These are phyloP conservation scores for Elymnias hypermnestra DNA, from an alignment of 1,140 invertebrate species.

Conservation along the genomic window DNA sequence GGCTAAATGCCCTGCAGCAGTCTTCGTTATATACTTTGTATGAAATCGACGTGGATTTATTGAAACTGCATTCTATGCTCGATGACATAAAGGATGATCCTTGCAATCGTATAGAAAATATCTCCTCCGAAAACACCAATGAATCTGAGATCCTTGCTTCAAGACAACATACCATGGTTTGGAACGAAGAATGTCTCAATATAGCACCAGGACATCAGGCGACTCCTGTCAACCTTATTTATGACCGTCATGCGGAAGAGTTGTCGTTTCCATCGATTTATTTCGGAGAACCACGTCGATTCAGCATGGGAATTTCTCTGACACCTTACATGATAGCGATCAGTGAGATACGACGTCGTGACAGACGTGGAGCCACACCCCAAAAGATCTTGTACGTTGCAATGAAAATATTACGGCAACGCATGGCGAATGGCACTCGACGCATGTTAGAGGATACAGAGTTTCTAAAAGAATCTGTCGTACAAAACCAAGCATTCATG, in stretches of 20 bases:
- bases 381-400: constrained; percentile 40
- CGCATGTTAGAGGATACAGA: constrained; percentile 32
- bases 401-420: constrained; percentile 34
- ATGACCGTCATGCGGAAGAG: constrained; percentile 36
- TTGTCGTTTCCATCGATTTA: constrained; percentile 40
- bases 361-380: constrained; percentile 36
- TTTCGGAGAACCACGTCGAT: constrained; percentile 28
- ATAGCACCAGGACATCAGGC: constrained; percentile 29
- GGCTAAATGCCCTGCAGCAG: constrained; percentile 29
- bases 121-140: constrained; percentile 22
- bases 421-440: constrained; percentile 33
- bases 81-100: constrained; percentile 26
- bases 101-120: constrained; percentile 27
- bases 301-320: constrained; percentile 22
- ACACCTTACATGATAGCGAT: constrained; percentile 34
- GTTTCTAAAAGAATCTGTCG: constrained; percentile 33
- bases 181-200: constrained; percentile 33
- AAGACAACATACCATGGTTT: constrained; percentile 34
- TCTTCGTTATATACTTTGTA: constrained; percentile 31
- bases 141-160: constrained; percentile 33
- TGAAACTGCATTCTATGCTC: constrained; percentile 20
- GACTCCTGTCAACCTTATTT: constrained; percentile 24
- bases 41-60: constrained; percentile 35
- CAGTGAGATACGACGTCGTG: constrained; percentile 36
- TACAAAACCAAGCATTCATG: constrained; percentile 34